A percentile compares a stretch with the other conserved stretches of the same genome.
phyloP scores from a whole-genome alignment of 2,888 invertebrate species.

The Tetragnatha montana region DNA sequence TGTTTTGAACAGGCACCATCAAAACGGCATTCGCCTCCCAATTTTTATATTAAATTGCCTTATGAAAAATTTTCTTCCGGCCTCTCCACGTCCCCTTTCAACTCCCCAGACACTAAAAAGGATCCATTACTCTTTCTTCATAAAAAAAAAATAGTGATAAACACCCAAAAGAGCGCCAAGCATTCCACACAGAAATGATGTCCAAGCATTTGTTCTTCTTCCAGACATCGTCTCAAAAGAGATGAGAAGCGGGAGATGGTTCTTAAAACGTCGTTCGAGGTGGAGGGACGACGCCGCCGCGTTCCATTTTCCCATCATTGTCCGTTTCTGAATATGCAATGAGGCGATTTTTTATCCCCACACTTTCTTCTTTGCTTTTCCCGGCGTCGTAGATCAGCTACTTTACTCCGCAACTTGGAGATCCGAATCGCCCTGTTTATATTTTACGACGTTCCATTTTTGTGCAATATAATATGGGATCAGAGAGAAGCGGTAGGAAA shows the following conservation, averaged over 20 bases:
- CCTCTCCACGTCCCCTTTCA: too few species aligned
- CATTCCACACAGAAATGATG: slow-evolving; percentile 1
- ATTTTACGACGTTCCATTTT: slow-evolving; percentile 50
- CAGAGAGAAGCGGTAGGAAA: slow-evolving; percentile 5
- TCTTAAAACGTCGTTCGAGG: slow-evolving; percentile 33
- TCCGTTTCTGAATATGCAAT: slow-evolving; percentile 61
- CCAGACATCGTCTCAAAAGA: not conserved
- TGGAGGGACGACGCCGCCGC: slow-evolving; percentile 33
- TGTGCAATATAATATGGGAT: slow-evolving; percentile 45
- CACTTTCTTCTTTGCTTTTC: not conserved
- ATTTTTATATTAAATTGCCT: too few species aligned
- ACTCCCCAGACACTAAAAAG: too few species aligned
- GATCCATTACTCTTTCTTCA: too few species aligned
- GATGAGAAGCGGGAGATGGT: slow-evolving; percentile 28
- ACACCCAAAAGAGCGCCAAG: too few species aligned
- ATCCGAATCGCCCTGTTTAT: slow-evolving; percentile 47
- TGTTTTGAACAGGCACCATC: too few species aligned
- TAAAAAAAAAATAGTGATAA: too few species aligned
- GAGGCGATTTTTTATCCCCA: slow-evolving; percentile 42
- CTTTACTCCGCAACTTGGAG: not conserved
- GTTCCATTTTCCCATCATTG: slow-evolving; percentile 39
- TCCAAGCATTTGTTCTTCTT: slow-evolving; percentile 17
- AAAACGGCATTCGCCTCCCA: too few species aligned
- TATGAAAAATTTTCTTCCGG: too few species aligned
- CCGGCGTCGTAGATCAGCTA: not conserved